Evolutionary conservation across 2,113 vertebrate species (phyloP).

Genomic region (Cebus imitator): DNA sequence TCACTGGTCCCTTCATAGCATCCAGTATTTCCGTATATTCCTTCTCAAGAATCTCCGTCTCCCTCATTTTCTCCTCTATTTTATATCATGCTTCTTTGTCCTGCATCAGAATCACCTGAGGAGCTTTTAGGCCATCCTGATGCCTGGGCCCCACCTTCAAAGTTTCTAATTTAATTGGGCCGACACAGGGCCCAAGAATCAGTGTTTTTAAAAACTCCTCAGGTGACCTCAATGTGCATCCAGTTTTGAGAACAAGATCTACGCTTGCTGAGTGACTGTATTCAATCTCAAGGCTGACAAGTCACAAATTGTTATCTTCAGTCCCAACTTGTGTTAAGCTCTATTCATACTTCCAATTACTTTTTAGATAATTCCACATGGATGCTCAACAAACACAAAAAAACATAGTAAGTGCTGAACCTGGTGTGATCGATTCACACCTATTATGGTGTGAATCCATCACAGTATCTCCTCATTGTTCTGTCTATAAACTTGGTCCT

Average conservation of each 20-base stretch:
- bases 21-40: background rate
- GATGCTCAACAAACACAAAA: background rate
- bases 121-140: background rate
- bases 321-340: background rate
- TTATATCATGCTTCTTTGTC: background rate
- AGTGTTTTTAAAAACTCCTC: background rate
- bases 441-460: background rate
- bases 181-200: background rate
- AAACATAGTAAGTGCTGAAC: background rate
- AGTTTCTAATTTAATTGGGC: background rate
- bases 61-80: background rate
- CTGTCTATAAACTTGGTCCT: background rate
- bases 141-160: background rate
- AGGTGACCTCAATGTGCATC: background rate
- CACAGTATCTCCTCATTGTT: background rate
- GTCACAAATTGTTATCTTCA: background rate
- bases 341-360: background rate
- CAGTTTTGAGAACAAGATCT: background rate
- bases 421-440: too few relatives aligned
- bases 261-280: background rate
- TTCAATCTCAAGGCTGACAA: background rate
- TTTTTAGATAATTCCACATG: constrained; percentile 16
- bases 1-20: background rate
- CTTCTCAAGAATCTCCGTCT: background rate
- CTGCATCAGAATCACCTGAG: background rate